phyloP scores from a whole-genome alignment of 2,888 invertebrate genomes.

The Nebria brevicollis region DNA sequence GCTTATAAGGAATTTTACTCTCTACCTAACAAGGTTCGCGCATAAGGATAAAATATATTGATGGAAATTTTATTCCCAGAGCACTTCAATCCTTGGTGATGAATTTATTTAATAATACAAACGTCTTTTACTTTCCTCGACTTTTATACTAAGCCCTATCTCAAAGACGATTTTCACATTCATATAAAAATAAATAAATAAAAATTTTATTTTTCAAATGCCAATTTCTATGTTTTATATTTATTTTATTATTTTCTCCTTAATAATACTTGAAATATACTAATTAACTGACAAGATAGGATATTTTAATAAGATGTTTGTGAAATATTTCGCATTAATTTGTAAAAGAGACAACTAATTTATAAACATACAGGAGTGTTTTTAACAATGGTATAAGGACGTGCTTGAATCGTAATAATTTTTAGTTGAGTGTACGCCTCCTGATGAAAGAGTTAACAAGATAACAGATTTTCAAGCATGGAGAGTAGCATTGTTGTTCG shows the following conservation, averaged over 20 bases:
- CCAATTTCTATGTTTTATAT: not conserved
- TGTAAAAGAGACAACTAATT: too few relatives aligned
- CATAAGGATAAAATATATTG: not conserved
- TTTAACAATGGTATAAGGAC: too few relatives aligned
- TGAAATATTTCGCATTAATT: too few relatives aligned
- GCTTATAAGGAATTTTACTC: not conserved
- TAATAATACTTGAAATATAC: too few relatives aligned
- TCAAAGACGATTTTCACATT: not conserved
- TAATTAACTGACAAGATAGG: too few relatives aligned
- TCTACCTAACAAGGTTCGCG: not conserved
- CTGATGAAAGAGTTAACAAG: not conserved
- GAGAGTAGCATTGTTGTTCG: not conserved
- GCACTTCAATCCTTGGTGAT: not conserved
- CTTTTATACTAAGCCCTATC: not conserved
- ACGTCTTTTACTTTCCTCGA: not conserved
- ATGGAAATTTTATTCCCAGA: not conserved
- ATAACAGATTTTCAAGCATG: not conserved
- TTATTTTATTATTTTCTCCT: not conserved
- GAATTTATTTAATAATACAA: constrained; percentile 1
- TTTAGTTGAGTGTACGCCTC: too few relatives aligned
- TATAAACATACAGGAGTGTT: too few relatives aligned
- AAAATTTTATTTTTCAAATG: not conserved
- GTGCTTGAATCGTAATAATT: too few relatives aligned
- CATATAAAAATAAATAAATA: not conserved
- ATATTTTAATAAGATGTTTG: too few relatives aligned